Evolutionary conservation across 2,113 vertebrate species (phyloP).

Genomic region (Anas platyrhynchos): DNA sequence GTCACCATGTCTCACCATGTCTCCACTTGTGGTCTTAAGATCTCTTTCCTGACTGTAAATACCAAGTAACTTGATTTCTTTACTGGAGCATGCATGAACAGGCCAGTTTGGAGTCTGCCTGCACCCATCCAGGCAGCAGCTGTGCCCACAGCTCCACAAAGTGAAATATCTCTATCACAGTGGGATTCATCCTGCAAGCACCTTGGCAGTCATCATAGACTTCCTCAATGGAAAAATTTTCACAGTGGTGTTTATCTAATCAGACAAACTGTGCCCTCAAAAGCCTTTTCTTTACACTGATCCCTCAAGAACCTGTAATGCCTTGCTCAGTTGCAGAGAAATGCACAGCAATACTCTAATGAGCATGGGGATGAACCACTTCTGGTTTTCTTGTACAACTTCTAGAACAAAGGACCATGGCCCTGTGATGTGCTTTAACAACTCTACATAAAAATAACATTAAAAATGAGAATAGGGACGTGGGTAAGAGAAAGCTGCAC

Average conservation of each 20-base stretch:
- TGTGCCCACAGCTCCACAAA: not conserved
- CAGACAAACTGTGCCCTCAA: not conserved
- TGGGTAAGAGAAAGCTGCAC: not conserved
- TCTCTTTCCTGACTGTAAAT: not conserved
- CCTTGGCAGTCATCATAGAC: not conserved
- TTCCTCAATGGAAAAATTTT: not conserved
- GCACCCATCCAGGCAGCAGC: not conserved
- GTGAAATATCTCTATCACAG: not conserved
- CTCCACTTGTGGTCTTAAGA: not conserved
- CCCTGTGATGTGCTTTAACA: not conserved
- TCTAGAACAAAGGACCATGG: not conserved
- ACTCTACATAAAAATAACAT: not conserved
- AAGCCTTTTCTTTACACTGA: not conserved
- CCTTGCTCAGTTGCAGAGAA: not conserved
- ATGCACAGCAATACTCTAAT: not conserved
- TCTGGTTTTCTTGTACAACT: not conserved
- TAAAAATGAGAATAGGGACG: not conserved
- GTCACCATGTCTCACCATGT: not conserved
- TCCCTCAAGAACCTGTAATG: not conserved
- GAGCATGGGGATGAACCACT: not conserved
- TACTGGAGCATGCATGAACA: rapidly evolving
- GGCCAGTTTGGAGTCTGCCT: not conserved
- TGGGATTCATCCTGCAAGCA: not conserved
- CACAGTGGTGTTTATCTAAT: not conserved
- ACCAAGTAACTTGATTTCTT: not conserved